phyloP scores from a whole-genome alignment of 2,113 vertebrate species.

The Anarhynchus alexandrinus region DNA sequence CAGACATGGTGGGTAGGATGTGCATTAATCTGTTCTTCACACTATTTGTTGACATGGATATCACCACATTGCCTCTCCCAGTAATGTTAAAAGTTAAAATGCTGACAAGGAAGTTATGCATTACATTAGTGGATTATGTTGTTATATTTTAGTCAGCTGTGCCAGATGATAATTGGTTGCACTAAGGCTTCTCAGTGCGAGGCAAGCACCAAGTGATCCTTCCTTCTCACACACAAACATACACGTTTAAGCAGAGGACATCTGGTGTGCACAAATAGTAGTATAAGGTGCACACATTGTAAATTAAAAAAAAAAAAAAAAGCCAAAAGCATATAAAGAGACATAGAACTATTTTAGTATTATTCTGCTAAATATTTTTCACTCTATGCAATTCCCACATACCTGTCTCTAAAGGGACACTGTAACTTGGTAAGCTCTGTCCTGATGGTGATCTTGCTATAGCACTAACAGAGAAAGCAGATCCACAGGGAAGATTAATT shows the following conservation, averaged over 20 bases:
- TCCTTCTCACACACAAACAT: not conserved
- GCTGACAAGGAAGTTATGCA: not conserved
- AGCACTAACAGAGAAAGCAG: constrained; percentile 78
- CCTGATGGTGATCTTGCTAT: constrained; percentile 77
- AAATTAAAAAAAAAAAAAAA: not conserved
- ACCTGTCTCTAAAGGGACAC: constrained; percentile 86
- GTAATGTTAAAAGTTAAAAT: not conserved
- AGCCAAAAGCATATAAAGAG: not conserved
- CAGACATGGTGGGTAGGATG: not conserved
- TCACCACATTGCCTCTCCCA: not conserved
- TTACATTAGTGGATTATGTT: not conserved
- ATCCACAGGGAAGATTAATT: constrained; percentile 81
- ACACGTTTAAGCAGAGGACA: not conserved
- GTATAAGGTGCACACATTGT: not conserved
- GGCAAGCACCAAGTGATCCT: not conserved
- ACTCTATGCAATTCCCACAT: not conserved
- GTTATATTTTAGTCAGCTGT: not conserved
- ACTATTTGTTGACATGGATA: not conserved
- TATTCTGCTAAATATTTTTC: not conserved
- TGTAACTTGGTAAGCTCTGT: constrained; percentile 86
- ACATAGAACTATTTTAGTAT: not conserved
- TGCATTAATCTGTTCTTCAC: not conserved
- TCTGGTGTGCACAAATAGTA: not conserved
- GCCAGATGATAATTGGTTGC: not conserved
- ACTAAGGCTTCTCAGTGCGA: not conserved